Conservation (phyloP, 2,888 invertebrate genomes). For the Papilio protenor region DNA sequence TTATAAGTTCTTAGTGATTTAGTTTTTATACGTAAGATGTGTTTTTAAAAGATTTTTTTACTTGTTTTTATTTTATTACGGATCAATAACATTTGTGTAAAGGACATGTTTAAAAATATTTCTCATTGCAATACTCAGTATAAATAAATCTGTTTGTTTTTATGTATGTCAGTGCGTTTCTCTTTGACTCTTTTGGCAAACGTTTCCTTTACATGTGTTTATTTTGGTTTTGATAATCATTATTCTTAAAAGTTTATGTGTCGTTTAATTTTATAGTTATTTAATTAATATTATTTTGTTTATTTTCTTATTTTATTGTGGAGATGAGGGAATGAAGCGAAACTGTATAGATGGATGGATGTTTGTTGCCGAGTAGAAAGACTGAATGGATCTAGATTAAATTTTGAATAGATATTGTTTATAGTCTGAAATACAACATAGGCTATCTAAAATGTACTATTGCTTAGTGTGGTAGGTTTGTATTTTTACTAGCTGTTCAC, state of each 20-base stretch:
- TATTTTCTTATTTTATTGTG: background rate
- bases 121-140: conserved; percentile 9
- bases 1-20: background rate
- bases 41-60: background rate
- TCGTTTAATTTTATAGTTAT: conserved; percentile 3
- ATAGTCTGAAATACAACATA: too few relatives aligned
- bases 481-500: too few relatives aligned
- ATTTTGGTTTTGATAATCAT: conserved; percentile 3
- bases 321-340: background rate
- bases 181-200: conserved; percentile 29
- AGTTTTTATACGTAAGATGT: background rate
- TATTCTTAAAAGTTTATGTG: conserved; percentile 9
- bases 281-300: conserved; percentile 8
- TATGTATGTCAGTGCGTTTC: conserved; percentile 9
- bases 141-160: conserved; percentile 25
- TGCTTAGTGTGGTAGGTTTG: too few relatives aligned
- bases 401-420: background rate
- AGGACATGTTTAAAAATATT: conserved; percentile 15
- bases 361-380: background rate
- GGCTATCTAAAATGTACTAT: too few relatives aligned
- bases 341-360: too few relatives aligned
- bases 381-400: background rate
- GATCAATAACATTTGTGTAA: conserved; percentile 11
- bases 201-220: conserved; percentile 12
- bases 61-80: background rate